phyloP scores from a whole-genome alignment of 2,888 invertebrate genomes.

The Andrena hattorfiana region DNA sequence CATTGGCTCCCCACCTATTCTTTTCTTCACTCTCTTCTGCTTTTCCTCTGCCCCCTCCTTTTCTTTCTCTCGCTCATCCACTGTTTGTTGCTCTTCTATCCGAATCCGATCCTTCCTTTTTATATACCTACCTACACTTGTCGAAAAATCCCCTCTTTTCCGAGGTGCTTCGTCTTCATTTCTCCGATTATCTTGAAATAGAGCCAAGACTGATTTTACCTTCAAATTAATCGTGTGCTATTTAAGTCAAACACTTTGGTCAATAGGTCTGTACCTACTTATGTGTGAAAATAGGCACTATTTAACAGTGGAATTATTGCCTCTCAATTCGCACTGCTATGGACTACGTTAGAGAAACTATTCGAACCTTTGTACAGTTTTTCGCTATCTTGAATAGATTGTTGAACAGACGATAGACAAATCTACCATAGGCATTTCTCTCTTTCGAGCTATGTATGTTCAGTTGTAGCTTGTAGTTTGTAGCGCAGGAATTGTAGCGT shows the following conservation, averaged over 20 bases:
- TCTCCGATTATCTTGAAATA: no score
- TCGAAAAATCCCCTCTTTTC: no score
- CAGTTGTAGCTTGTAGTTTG: background rate
- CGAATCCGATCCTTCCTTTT: background rate
- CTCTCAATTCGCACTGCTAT: background rate
- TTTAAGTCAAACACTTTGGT: no score
- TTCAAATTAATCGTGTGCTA: no score
- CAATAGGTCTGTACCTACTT: no score
- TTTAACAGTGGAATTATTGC: no score
- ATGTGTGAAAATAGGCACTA: no score
- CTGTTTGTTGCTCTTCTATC: background rate
- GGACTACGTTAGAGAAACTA: background rate
- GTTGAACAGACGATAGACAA: background rate
- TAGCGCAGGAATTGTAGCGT: background rate
- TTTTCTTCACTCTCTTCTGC: constrained; percentile 61
- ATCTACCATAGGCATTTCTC: background rate
- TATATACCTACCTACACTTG: no score
- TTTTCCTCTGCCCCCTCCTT: constrained; percentile 1
- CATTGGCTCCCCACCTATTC: constrained; percentile 58
- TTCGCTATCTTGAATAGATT: background rate
- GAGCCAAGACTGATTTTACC: no score
- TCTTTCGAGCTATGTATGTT: background rate
- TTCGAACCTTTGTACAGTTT: background rate
- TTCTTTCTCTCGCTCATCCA: no score
- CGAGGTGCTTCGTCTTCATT: no score